Base-by-base conservation (phyloP, 2,888 invertebrate genomes). In the Auanema sp. region DNA sequence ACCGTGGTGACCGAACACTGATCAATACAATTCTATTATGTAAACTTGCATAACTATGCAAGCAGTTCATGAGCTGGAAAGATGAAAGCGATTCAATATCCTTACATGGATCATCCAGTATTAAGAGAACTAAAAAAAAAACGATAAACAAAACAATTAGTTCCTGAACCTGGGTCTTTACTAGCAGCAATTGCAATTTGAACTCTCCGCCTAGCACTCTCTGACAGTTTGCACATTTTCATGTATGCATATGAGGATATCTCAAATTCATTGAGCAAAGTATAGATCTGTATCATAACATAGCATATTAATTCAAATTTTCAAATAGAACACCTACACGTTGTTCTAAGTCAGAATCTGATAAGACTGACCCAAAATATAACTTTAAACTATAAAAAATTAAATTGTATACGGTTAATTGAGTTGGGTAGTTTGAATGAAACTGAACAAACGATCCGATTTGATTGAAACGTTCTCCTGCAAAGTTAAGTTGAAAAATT, bases 1-100 rank as follows among this genome's bases (percentile, higher is more conserved):
- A 90, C 80, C 95, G 88, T 0, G 95, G 94, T 78, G 93, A 92
- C 83, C 93, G 92, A 90, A 94, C 90, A 0, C 93, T 93, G 4
- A 95, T 86, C 59, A 95, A 88, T 42, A 94, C 92, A 42, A 93
- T 92, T 49, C 93, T 90, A 8, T 92, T 91, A 71, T 93, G 91
- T 84, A 93, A 92, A 80, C 92, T 93, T 3, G 92, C 86, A 76
- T 88, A 87, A 78, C 93, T 93, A 24, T 92, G 92, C 2, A 95
- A 87, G 83, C 95, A 95, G 0, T 95, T 94, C 57, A 96, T 90
- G 8, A 97, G 90, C 68, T 97, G 88, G 84, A 95, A 96, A 0
- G 95, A 93, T 80, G 94, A 94, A 58, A 97, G 87, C 0, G 96
- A 93, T 85, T 96, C 95, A 72, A 97, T 87, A 73, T 93, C 93